Evolutionary conservation across 2,888 invertebrate genomes (phyloP).

Genomic region (Calameuta pallipes): DNA sequence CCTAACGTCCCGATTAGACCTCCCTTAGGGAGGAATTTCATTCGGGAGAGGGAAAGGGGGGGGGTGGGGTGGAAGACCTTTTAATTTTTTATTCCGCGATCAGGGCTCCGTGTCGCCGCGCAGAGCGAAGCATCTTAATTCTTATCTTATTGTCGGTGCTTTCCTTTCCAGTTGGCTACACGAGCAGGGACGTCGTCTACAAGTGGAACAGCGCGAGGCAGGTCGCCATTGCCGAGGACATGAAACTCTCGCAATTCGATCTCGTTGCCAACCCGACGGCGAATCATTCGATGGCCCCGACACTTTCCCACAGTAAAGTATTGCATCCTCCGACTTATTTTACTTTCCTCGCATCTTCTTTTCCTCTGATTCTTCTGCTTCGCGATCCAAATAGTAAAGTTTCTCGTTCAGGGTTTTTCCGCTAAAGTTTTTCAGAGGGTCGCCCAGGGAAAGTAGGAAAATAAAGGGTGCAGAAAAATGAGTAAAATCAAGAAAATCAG

Average conservation of each 20-base stretch:
- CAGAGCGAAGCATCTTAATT: no score
- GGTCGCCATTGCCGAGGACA: slow-evolving; percentile 82
- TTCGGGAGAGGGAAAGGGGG: neutral
- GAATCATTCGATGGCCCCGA: slow-evolving; percentile 70
- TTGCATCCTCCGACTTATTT: neutral
- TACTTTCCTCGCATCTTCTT: no score
- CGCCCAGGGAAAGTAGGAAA: no score
- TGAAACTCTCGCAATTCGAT: slow-evolving; percentile 88
- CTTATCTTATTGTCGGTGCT: neutral
- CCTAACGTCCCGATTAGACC: neutral
- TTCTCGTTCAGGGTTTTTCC: no score
- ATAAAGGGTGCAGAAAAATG: no score
- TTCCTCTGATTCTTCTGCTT: no score
- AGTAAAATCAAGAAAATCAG: no score
- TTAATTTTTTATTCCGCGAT: no score
- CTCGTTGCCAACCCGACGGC: slow-evolving; percentile 80
- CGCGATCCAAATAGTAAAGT: no score
- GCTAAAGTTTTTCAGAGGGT: no score
- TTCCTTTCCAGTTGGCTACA: slow-evolving; percentile 76
- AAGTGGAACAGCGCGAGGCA: slow-evolving; percentile 78
- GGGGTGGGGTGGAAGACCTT: no score
- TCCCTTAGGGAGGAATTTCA: neutral
- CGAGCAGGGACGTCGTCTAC: slow-evolving; percentile 79
- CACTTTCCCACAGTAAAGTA: slow-evolving; percentile 51
- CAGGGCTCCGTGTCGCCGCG: no score